A percentile compares a stretch with the other conserved stretches of the same genome.
Evolutionary conservation across 2,113 vertebrate species (phyloP).

Genomic region (Anoura caudifer): DNA sequence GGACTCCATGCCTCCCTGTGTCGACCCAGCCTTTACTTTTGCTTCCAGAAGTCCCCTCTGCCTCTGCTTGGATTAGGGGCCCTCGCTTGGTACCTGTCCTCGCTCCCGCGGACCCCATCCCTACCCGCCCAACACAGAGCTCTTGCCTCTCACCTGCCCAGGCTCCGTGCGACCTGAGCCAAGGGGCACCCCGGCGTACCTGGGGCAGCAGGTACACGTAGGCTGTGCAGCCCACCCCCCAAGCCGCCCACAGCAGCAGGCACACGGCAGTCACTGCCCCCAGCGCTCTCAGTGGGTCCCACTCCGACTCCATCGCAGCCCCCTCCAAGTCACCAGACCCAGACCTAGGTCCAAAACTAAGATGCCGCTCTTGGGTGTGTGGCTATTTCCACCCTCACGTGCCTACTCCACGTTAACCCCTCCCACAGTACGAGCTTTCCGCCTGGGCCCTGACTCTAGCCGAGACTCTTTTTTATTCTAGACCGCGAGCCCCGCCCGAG

Average conservation of each 20-base stretch:
- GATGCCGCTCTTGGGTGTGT: accelerated
- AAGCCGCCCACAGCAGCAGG: not conserved
- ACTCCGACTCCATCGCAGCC: not conserved
- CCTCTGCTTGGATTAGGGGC: not conserved
- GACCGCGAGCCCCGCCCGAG: not conserved
- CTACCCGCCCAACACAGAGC: not conserved
- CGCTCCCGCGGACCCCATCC: not conserved
- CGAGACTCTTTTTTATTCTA: too few species aligned
- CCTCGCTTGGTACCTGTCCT: not conserved
- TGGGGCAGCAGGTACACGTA: not conserved
- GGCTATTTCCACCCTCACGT: not conserved
- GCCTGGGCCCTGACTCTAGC: not conserved
- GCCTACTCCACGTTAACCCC: not conserved
- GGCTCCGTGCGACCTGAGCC: conserved; percentile 30
- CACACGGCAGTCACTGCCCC: not conserved
- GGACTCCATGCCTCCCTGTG: not conserved
- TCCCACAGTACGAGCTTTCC: accelerated
- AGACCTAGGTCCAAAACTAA: not conserved
- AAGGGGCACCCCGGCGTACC: not conserved
- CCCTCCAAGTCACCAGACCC: not conserved
- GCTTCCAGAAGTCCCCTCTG: not conserved
- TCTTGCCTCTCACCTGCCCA: conserved; percentile 47
- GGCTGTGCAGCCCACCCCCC: not conserved
- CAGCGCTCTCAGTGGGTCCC: not conserved
- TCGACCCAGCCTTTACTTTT: not conserved